Evolutionary conservation across 2,797 vertebrate genomes (phyloP), one percentile per base, ranked within the genome.

Genomic region (Etheostoma nigrum): DNA sequence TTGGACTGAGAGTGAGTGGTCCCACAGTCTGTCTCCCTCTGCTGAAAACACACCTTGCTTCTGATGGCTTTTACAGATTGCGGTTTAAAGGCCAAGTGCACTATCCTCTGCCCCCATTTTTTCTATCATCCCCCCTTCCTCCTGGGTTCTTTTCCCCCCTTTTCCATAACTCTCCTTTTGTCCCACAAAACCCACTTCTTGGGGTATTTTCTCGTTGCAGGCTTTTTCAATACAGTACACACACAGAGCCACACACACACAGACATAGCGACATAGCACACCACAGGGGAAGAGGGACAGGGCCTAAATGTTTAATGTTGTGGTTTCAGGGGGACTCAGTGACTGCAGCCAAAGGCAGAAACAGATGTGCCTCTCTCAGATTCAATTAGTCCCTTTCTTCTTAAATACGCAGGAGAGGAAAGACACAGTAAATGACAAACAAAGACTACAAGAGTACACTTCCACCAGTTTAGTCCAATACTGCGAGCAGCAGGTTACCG

Each of bases 61-160:
- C 81, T 92, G 78, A 95, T 93, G 78, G 73, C 74, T 93, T 94
- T 93, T 61, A 84, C 95, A 95, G 91, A 91, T 79, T 88, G 77
- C 25, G 21, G 68, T 85, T 87, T 90, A 61, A 88, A 84, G 81
- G 85, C 88, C 86, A 82, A 91, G 76, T 71, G 65, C 67, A 54
- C 45, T 60, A 74, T 85, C 75, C 49, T 47, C 74, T 76, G 47
- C 48, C 52, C 69, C 45, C 13, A 72, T 74, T 72, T 78, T 70
- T 73, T 51, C 68, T 67, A 52, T 78, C 60, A 55, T 19, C 12
- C 44, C 60, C 16, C 53, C 52, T 59, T 23, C 42, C 58, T 53
- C 42, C 67, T 70, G n/a, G 13, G 0, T 53, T 65, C 16, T n/a
- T 42, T 71, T 48, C 3, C 52, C 52, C 45, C 45, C 16, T 64